These are phyloP conservation scores for Sesamia inferens DNA, from an alignment of 2,888 invertebrate genomes.

Conservation along the genomic window DNA sequence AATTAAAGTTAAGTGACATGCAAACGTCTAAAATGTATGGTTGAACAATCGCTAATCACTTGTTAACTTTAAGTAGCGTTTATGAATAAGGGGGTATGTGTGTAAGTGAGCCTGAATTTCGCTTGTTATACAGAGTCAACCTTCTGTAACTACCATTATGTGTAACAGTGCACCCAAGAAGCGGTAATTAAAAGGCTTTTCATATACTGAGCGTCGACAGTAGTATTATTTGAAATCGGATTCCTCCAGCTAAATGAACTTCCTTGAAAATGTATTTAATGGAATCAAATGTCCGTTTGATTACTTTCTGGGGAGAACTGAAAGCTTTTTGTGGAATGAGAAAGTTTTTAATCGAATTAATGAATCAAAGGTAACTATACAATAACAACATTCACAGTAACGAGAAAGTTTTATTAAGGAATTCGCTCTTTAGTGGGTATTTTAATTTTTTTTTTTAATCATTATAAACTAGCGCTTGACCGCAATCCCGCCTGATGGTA, in stretches of 20 bases:
- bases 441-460: too few relatives aligned
- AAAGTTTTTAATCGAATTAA: not conserved
- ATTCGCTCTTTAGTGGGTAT: not conserved
- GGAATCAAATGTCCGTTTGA: constrained; percentile 60
- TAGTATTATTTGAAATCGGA: constrained; percentile 72
- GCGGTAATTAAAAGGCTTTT: constrained; percentile 75
- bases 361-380: not conserved
- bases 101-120: too few relatives aligned
- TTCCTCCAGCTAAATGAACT: constrained; percentile 62
- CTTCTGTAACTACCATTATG: not conserved
- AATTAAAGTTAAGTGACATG: too few relatives aligned
- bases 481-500: too few relatives aligned
- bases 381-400: not conserved
- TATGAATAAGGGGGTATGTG: too few relatives aligned
- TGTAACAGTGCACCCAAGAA: constrained; percentile 73
- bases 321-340: constrained; percentile 9
- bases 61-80: too few relatives aligned
- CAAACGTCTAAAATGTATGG: too few relatives aligned
- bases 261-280: constrained; percentile 62
- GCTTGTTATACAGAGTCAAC: not conserved
- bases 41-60: too few relatives aligned
- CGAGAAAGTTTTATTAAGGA: not conserved
- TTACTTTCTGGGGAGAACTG: constrained; percentile 23
- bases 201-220: constrained; percentile 55
- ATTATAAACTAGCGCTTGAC: too few relatives aligned